Conservation (phyloP, 2,888 invertebrate species). For the Pseudoips prasinana region DNA sequence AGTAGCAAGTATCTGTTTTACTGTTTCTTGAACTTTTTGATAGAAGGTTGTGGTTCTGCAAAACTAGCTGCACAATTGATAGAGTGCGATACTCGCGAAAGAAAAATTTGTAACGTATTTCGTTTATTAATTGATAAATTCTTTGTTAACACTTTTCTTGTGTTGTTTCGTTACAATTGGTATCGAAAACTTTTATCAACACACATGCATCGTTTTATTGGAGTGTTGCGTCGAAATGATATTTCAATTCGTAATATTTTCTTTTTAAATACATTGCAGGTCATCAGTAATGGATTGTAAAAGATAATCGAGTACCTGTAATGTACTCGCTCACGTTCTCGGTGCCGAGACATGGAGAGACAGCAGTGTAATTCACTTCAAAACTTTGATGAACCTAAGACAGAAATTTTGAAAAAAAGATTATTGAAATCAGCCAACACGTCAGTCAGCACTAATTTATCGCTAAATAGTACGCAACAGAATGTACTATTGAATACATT, state of each 20-base stretch:
- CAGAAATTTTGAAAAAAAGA: slow-evolving; percentile 79
- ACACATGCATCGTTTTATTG: slow-evolving; percentile 30
- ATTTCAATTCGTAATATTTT: slow-evolving; percentile 65
- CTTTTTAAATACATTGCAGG: slow-evolving; percentile 73
- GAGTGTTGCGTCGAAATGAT: slow-evolving; percentile 43
- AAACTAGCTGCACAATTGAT: slow-evolving; percentile 77
- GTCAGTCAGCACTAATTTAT: slow-evolving; percentile 50
- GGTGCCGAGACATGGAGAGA: slow-evolving; percentile 74
- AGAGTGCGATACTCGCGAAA: slow-evolving; percentile 70
- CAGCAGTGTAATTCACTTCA: slow-evolving; percentile 76
- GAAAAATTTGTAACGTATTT: slow-evolving; percentile 53
- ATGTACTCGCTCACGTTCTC: slow-evolving; percentile 61
- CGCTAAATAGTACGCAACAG: slow-evolving; percentile 62
- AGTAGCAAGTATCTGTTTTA: slow-evolving; percentile 51
- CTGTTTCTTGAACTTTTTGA: slow-evolving; percentile 74
- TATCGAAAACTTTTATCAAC: slow-evolving; percentile 34
- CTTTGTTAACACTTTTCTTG: slow-evolving; percentile 19
- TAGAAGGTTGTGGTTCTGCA: slow-evolving; percentile 74
- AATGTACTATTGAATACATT: slow-evolving; percentile 74
- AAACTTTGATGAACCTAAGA: slow-evolving; percentile 77
- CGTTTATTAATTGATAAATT: slow-evolving; percentile 17
- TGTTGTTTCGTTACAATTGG: slow-evolving; percentile 15
- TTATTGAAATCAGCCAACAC: slow-evolving; percentile 67
- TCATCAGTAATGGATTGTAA: slow-evolving; percentile 61
- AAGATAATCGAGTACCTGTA: slow-evolving; percentile 65